phyloP scores from a whole-genome alignment of 1,140 invertebrate genomes.

The Cydia fagiglandana region DNA sequence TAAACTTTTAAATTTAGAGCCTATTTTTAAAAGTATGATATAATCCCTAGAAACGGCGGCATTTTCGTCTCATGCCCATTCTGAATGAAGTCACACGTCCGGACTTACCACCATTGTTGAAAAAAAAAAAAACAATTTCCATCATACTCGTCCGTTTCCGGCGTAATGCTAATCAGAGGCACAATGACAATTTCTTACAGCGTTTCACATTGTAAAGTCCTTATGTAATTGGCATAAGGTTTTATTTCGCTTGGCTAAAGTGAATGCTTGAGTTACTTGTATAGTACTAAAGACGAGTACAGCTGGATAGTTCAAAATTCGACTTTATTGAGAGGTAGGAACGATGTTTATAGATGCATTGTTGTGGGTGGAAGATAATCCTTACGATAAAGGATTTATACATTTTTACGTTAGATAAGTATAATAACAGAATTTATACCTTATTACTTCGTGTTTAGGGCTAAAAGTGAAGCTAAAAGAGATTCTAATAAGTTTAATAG shows the following conservation, averaged over 20 bases:
- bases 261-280: neutral
- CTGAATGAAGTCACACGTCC: constrained; percentile 25
- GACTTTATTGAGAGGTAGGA: neutral
- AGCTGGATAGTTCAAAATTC: neutral
- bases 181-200: constrained; percentile 15
- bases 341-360: neutral
- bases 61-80: neutral
- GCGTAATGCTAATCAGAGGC: constrained; percentile 23
- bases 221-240: neutral
- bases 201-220: neutral
- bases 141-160: constrained; percentile 17
- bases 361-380: neutral
- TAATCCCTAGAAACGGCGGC: constrained; percentile 8
- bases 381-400: neutral
- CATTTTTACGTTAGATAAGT: neutral
- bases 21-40: neutral
- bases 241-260: neutral
- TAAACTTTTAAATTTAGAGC: neutral
- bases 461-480: neutral
- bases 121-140: constrained; percentile 6
- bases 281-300: neutral
- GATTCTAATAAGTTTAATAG: neutral
- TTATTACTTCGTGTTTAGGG: neutral
- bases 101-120: constrained; percentile 1
- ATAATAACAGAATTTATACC: neutral